Evolutionary conservation across 1,140 invertebrate species (phyloP).

Genomic region (Drosophila melanica): DNA sequence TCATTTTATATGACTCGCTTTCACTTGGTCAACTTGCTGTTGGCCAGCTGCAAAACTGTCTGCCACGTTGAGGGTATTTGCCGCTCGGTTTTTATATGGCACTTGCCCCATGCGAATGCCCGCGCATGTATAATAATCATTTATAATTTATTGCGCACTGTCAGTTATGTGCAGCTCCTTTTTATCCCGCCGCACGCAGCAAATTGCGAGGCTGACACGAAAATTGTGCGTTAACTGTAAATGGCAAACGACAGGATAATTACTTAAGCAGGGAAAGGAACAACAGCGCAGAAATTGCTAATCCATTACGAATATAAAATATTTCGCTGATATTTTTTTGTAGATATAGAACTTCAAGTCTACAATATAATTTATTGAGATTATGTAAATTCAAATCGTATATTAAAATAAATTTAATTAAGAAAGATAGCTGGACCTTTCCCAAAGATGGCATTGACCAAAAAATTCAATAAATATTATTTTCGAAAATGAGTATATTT

Average conservation of each 20-base stretch:
- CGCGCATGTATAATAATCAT: constrained; percentile 32
- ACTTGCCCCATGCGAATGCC: constrained; percentile 8
- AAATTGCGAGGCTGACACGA: constrained; percentile 57
- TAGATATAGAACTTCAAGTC: too few species aligned
- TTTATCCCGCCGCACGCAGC: constrained; percentile 39
- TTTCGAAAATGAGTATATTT: too few species aligned
- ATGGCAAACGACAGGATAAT: constrained; percentile 37
- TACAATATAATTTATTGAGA: too few species aligned
- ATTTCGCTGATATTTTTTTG: not conserved
- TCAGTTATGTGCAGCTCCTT: constrained; percentile 33
- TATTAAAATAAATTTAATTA: too few species aligned
- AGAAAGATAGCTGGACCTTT: too few species aligned
- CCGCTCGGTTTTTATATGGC: constrained; percentile 40
- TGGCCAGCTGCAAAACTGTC: not conserved
- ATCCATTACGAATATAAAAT: not conserved
- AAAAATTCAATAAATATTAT: too few species aligned
- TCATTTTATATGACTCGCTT: constrained; percentile 75
- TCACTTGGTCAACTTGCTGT: constrained; percentile 41
- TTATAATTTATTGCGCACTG: constrained; percentile 68
- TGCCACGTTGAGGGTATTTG: not conserved
- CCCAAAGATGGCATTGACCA: too few species aligned
- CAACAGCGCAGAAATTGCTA: not conserved
- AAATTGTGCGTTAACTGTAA: constrained; percentile 53
- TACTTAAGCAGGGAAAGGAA: constrained; percentile 18
- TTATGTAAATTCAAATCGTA: too few species aligned